Evolutionary conservation across 1,140 invertebrate species (phyloP), one percentile per base, ranked within the genome.

Genomic region (Trachymyrmex septentrionalis): DNA sequence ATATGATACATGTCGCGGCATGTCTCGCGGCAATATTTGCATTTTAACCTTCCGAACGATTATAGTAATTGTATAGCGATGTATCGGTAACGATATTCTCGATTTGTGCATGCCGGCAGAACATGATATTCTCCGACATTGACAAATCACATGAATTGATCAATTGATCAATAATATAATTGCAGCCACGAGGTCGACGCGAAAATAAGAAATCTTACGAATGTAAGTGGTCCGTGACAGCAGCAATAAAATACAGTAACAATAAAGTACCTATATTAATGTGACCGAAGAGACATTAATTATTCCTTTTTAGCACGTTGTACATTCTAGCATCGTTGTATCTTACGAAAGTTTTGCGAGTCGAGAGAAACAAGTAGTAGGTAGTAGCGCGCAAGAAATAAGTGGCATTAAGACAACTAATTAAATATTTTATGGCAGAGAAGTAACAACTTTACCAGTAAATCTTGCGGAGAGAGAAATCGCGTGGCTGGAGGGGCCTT

Each of bases 341-440:
- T 34, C 44, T 73, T 30, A n/a, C 75, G 66, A 88, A 90, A 90
- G 71, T 90, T 90, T 24, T 57, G 53, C 67, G 80, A 66, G 50
- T 14, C 67, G 67, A 16, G 38, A 72, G 88, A 84, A 85, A 85
- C 57, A 87, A 80, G 50, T 53, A 38, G 73, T 57, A 90, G 34
- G 57, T 48, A 75, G 73, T 21, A n/a, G 48, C 27, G 48, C 71
- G 21, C 44, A 66, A 55, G 77, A 81, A 81, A 81, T 81, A 81
- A 81, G 48, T 55, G 75, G 86, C 87, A 80, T 91, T 91, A 91
- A 90, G 90, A 87, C 77, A 86, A 91, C 90, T 91, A 91, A 91
- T 91, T 91, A 91, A 91, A 91, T 91, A 91, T 91, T 91, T 91
- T 88, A 91, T 81, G 85, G 69, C 66, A 27, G 48, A 78, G 38